A percentile compares a stretch with the other conserved stretches of the same genome.
Evolutionary conservation across 2,797 vertebrate genomes (phyloP).

Genomic region (Philypnodon macrostomus): DNA sequence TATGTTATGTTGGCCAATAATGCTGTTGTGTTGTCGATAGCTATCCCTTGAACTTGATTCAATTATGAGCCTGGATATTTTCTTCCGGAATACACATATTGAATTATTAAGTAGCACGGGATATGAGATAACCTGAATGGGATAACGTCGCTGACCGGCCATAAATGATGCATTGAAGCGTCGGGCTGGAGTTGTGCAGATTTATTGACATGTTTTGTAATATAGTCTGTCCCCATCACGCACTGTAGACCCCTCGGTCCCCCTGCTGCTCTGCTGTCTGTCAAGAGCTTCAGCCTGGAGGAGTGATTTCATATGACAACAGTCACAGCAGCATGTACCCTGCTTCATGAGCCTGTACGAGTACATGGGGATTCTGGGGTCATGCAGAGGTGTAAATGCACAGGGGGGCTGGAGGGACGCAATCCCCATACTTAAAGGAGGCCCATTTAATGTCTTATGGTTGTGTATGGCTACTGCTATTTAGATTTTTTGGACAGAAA

Average conservation of each 20-base stretch:
- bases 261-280: slow-evolving; percentile 43
- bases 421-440: not conserved
- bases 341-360: slow-evolving; percentile 2
- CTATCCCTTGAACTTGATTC: slow-evolving; percentile 9
- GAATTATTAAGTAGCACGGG: slow-evolving; percentile 65
- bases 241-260: slow-evolving; percentile 29
- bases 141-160: slow-evolving; percentile 39
- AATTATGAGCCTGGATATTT: slow-evolving; percentile 41
- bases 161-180: slow-evolving; percentile 66
- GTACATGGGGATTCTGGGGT: slow-evolving; percentile 8
- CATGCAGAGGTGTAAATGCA: not conserved
- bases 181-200: slow-evolving; percentile 35
- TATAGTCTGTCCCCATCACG: slow-evolving; percentile 31
- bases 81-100: slow-evolving; percentile 55
- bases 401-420: not conserved
- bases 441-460: too few species aligned
- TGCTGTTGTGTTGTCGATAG: not conserved
- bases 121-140: slow-evolving; percentile 56
- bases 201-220: slow-evolving; percentile 67
- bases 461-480: too few species aligned
- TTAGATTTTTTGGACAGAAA: too few species aligned
- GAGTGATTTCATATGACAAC: slow-evolving; percentile 61
- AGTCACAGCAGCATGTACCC: slow-evolving; percentile 41
- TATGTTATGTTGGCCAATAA: not conserved
- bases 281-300: slow-evolving; percentile 51